Evolutionary conservation across 2,113 vertebrate species (phyloP).

Genomic region (Leptobrachium ailaonicum): DNA sequence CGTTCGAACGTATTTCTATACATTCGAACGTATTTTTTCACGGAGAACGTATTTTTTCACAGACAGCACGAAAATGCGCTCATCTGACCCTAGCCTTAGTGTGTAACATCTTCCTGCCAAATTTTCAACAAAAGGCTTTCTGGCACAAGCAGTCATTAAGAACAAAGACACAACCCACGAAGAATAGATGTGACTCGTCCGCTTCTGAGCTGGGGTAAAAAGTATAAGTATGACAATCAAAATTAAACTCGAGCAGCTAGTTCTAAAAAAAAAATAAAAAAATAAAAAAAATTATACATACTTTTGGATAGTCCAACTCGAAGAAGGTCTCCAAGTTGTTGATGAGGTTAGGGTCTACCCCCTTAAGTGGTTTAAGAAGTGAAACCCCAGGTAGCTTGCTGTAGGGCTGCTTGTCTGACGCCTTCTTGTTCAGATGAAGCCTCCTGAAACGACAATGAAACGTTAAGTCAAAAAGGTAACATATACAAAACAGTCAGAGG

Average conservation of each 20-base stretch:
- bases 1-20: too few relatives aligned
- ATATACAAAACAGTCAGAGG: too few relatives aligned
- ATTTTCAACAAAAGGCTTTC: not conserved
- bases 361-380: slow-evolving; percentile 91
- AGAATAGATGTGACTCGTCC: too few relatives aligned
- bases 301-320: slow-evolving; percentile 92
- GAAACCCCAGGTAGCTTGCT: slow-evolving; percentile 88
- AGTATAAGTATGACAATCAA: too few relatives aligned
- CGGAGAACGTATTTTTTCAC: too few relatives aligned
- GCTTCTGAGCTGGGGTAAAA: too few relatives aligned
- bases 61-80: too few relatives aligned
- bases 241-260: not conserved
- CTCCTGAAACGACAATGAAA: slow-evolving; percentile 66
- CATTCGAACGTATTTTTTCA: too few relatives aligned
- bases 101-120: not conserved
- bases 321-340: slow-evolving; percentile 97
- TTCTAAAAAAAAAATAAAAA: slow-evolving; percentile 3
- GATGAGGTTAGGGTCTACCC: slow-evolving; percentile 92
- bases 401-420: slow-evolving; percentile 85
- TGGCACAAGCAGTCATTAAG: not conserved
- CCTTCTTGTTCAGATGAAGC: slow-evolving; percentile 89
- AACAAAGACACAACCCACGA: too few relatives aligned
- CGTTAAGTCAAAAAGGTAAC: too few relatives aligned
- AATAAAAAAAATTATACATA: slow-evolving; percentile 55
- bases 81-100: too few relatives aligned